phyloP scores from a whole-genome alignment of 2,797 vertebrate genomes.

The Paratrypauchen microcephalus region DNA sequence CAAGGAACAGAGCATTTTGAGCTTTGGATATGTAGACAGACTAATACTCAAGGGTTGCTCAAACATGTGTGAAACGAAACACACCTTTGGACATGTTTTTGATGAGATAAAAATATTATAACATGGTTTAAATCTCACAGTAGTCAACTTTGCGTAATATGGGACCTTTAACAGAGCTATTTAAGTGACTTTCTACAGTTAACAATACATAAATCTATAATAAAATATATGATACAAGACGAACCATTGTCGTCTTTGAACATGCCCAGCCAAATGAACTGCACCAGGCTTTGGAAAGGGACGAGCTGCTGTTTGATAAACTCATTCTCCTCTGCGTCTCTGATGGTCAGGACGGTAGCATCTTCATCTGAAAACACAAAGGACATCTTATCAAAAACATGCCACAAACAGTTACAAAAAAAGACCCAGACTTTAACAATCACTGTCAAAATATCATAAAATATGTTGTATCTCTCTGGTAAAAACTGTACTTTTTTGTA shows the following conservation, averaged over 20 bases:
- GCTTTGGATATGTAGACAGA: no score
- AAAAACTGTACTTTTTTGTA: neutral
- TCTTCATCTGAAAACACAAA: slow-evolving; percentile 71
- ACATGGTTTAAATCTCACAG: no score
- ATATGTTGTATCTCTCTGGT: neutral
- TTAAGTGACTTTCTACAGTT: neutral
- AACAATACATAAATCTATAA: neutral
- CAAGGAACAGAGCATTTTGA: no score
- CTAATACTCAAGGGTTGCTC: no score
- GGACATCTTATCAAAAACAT: neutral
- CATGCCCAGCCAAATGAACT: slow-evolving; percentile 88
- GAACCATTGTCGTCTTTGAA: slow-evolving; percentile 79
- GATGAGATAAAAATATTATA: no score
- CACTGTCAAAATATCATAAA: neutral
- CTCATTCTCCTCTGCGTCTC: slow-evolving; percentile 85
- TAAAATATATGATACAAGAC: slow-evolving; percentile 32
- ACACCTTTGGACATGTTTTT: no score
- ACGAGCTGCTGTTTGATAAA: slow-evolving; percentile 85
- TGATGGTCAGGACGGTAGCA: slow-evolving; percentile 85
- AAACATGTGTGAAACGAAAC: no score
- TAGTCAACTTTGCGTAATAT: no score
- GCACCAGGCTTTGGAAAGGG: slow-evolving; percentile 80
- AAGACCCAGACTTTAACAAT: neutral
- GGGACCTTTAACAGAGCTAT: neutral
- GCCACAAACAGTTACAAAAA: neutral